Evolutionary conservation across 2,888 invertebrate species (phyloP).

Genomic region (Harpalus rufipes): DNA sequence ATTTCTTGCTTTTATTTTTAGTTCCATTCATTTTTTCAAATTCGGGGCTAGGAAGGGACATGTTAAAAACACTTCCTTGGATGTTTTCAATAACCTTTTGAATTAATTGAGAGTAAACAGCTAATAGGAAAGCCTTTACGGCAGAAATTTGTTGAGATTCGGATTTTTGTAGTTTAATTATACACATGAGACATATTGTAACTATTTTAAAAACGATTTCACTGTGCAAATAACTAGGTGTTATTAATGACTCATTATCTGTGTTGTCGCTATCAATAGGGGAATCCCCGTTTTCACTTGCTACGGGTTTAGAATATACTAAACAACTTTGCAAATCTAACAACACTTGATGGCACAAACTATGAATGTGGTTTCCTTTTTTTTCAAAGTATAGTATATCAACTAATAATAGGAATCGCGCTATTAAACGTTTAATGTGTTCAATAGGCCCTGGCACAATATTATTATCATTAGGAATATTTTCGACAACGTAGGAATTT

Average conservation of each 20-base stretch:
- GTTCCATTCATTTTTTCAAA: slow-evolving; percentile 71
- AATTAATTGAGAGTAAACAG: slow-evolving; percentile 87
- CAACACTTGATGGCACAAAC: slow-evolving; percentile 84
- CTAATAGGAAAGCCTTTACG: slow-evolving; percentile 90
- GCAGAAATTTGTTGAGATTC: slow-evolving; percentile 90
- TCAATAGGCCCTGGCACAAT: slow-evolving; percentile 75
- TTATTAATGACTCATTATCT: slow-evolving; percentile 77
- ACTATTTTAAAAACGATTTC: slow-evolving; percentile 90
- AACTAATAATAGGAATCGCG: slow-evolving; percentile 80
- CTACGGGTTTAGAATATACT: slow-evolving; percentile 78
- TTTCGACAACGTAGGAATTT: slow-evolving; percentile 82
- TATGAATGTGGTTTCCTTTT: slow-evolving; percentile 83
- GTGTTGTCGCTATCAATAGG: slow-evolving; percentile 79
- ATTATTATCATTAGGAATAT: slow-evolving; percentile 75
- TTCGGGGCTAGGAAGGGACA: slow-evolving; percentile 74
- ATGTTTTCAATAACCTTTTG: slow-evolving; percentile 76
- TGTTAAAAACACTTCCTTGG: slow-evolving; percentile 76
- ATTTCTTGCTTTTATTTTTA: slow-evolving; percentile 71
- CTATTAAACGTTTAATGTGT: slow-evolving; percentile 78
- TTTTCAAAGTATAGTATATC: slow-evolving; percentile 83
- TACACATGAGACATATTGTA: slow-evolving; percentile 89
- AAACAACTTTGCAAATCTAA: slow-evolving; percentile 87
- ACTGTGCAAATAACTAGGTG: slow-evolving; percentile 81
- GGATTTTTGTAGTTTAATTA: slow-evolving; percentile 85
- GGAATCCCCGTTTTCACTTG: slow-evolving; percentile 78